phyloP scores from a whole-genome alignment of 2,888 invertebrate genomes.

The Theretra japonica region DNA sequence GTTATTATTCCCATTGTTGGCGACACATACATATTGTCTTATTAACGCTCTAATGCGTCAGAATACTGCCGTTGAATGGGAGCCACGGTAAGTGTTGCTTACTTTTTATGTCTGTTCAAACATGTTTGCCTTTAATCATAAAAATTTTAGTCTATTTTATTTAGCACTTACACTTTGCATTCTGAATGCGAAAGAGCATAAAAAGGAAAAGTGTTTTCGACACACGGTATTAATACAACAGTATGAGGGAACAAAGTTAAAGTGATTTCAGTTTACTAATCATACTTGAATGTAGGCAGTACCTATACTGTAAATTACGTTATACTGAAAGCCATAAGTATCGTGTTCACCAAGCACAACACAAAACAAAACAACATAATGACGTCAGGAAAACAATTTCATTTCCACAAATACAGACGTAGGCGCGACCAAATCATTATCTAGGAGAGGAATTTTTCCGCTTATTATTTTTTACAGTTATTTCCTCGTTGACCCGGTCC shows the following conservation, averaged over 20 bases:
- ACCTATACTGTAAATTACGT: too few species aligned
- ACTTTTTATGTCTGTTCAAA: slow-evolving; percentile 17
- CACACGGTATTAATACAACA: neutral
- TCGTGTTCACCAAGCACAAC: neutral
- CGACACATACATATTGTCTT: slow-evolving; percentile 69
- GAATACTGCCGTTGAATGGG: slow-evolving; percentile 19
- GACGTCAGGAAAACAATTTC: too few species aligned
- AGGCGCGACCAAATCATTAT: slow-evolving; percentile 25
- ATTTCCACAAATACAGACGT: neutral
- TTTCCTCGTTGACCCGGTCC: slow-evolving; percentile 61
- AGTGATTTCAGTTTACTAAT: neutral
- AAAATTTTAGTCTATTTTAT: neutral
- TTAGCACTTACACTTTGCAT: neutral
- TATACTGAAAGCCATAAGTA: neutral
- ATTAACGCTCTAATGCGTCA: slow-evolving; percentile 55
- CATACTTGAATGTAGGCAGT: too few species aligned
- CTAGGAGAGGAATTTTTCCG: slow-evolving; percentile 51
- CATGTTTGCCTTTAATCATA: slow-evolving; percentile 21
- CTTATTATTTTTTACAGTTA: slow-evolving; percentile 73
- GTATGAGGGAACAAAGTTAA: neutral
- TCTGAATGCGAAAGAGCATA: neutral
- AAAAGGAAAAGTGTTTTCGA: neutral
- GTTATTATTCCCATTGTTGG: slow-evolving; percentile 78
- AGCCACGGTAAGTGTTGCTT: slow-evolving; percentile 13
- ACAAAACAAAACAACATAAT: neutral